These are phyloP conservation scores for Apamea monoglypha DNA, from an alignment of 2,888 invertebrate species.

Conservation along the genomic window DNA sequence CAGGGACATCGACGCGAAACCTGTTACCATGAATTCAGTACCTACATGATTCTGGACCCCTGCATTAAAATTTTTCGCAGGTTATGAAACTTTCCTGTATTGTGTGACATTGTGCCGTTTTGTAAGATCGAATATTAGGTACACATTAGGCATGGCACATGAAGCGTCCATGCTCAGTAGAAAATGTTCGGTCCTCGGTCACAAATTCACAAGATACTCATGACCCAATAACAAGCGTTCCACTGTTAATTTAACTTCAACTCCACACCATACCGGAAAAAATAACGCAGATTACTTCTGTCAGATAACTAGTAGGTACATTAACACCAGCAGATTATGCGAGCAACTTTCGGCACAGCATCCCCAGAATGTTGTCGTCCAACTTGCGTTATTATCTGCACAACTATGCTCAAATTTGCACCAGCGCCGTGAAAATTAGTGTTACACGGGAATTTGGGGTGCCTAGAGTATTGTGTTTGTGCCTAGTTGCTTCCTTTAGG, in stretches of 20 bases:
- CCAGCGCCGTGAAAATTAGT: conserved; percentile 51
- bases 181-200: neutral
- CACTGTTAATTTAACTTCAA: neutral
- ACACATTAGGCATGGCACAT: neutral
- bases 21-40: too few species aligned
- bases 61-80: too few species aligned
- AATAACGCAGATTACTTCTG: conserved; percentile 42
- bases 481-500: neutral
- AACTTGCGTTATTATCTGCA: conserved; percentile 53
- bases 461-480: conserved; percentile 29
- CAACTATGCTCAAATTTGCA: conserved; percentile 61
- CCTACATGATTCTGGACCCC: too few species aligned
- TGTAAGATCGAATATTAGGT: neutral
- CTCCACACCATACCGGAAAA: conserved; percentile 18
- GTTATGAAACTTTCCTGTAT: too few species aligned
- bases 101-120: neutral
- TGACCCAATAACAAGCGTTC: neutral
- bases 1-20: too few species aligned
- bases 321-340: conserved; percentile 50
- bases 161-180: neutral
- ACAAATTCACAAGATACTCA: neutral
- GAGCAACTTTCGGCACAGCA: conserved; percentile 51
- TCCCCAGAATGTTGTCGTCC: conserved; percentile 48
- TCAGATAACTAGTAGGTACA: conserved; percentile 38
- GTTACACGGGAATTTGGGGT: conserved; percentile 45